phyloP scores from a whole-genome alignment of 2,113 vertebrate species.

The Entelurus aequoreus region DNA sequence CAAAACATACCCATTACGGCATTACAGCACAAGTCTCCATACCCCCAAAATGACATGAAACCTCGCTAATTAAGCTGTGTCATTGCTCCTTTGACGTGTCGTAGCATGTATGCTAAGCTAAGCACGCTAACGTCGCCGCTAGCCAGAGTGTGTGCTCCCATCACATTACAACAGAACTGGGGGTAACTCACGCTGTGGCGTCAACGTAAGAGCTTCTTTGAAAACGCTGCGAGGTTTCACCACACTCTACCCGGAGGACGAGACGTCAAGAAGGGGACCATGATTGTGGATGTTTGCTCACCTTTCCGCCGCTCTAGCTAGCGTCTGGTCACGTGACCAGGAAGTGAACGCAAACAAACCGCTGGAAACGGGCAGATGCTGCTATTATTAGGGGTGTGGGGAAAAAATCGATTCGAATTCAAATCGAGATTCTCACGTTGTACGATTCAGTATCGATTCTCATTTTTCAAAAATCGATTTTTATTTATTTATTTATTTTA shows the following conservation, averaged over 20 bases:
- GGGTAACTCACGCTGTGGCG: not conserved
- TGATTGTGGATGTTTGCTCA: constrained; percentile 10
- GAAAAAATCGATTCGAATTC: too few species aligned
- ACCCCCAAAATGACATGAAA: not conserved
- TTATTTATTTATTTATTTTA: too few species aligned
- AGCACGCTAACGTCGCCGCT: constrained; percentile 39
- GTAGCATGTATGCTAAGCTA: constrained; percentile 22
- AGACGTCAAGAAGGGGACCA: constrained; percentile 9
- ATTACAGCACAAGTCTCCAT: too few species aligned
- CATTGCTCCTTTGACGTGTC: constrained; percentile 2
- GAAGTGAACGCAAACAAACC: constrained; percentile 35
- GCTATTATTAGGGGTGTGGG: too few species aligned
- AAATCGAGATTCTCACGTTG: too few species aligned
- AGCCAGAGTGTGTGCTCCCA: constrained; percentile 18
- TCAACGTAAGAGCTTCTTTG: too few species aligned
- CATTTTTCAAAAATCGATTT: too few species aligned
- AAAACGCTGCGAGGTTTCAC: not conserved
- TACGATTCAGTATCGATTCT: too few species aligned
- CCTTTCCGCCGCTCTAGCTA: not conserved
- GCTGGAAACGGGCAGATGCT: constrained; percentile 25
- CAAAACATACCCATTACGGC: too few species aligned
- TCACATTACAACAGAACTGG: constrained; percentile 9
- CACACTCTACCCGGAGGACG: constrained; percentile 9
- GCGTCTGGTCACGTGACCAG: constrained; percentile 56
- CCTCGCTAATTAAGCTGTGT: not conserved